These are phyloP conservation scores for Phacellophora camtschatica DNA, from an alignment of 30 jellyfish, hydroid and myxozoan genomes.

Conservation along the genomic window DNA sequence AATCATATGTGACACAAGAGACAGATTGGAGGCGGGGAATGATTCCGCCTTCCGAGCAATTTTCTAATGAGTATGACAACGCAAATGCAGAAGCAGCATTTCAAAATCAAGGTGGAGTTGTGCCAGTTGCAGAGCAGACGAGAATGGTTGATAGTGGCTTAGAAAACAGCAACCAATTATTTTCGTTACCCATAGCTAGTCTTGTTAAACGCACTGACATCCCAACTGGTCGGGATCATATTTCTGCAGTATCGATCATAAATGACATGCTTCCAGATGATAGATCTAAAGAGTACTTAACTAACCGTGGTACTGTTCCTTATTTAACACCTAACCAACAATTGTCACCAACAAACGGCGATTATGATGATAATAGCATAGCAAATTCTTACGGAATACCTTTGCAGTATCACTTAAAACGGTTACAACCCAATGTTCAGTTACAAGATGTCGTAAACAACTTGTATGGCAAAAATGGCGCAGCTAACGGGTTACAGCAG, in stretches of 20 bases:
- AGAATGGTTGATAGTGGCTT: background rate
- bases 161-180: constrained; percentile 5
- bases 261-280: constrained; percentile 56
- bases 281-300: constrained; percentile 1
- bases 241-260: constrained; percentile 43
- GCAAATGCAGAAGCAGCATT: constrained; percentile 5
- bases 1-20: constrained; percentile 57
- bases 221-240: constrained; percentile 48
- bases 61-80: constrained; percentile 10
- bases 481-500: too few species aligned
- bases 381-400: too few species aligned
- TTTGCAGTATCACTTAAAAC: too few species aligned
- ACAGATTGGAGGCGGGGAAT: constrained; percentile 69
- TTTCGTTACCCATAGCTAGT: constrained; percentile 58
- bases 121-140: constrained; percentile 3
- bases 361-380: too few species aligned
- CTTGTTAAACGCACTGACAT: constrained; percentile 54
- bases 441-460: too few species aligned
- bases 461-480: too few species aligned
- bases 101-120: constrained; percentile 14
- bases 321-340: background rate
- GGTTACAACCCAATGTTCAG: background rate
- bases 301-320: constrained; percentile 42
- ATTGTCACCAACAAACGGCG: too few species aligned
- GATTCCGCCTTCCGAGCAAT: constrained; percentile 30